A percentile compares a stretch with the other conserved stretches of the same genome.
Conservation (phyloP, 2,888 invertebrate genomes). For the Podabrus alpinus region DNA sequence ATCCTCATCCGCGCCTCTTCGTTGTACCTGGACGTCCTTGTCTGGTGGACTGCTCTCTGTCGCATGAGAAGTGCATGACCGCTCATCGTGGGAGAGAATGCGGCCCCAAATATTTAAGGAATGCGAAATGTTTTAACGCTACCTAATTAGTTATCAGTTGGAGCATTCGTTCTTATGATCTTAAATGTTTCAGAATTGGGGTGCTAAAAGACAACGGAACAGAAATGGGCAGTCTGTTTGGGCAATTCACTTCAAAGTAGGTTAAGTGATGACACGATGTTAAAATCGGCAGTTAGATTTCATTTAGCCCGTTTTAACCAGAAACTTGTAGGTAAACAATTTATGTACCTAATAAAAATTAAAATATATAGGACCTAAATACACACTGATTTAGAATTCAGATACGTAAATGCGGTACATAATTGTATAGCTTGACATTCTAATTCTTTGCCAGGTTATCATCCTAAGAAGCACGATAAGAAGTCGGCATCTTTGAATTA, state of each 20-base stretch:
- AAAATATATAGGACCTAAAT: conserved; percentile 11
- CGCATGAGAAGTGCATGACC: conserved; percentile 46
- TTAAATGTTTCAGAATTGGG: background rate
- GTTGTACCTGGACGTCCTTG: conserved; percentile 31
- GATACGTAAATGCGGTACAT: conserved; percentile 8
- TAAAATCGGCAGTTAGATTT: background rate
- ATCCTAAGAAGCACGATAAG: conserved; percentile 18
- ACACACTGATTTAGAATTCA: background rate
- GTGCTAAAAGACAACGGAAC: background rate
- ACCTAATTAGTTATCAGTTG: conserved; percentile 47
- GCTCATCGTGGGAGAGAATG: conserved; percentile 56
- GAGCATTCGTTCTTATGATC: conserved; percentile 2
- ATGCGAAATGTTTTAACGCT: conserved; percentile 55
- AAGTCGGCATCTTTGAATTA: conserved; percentile 17
- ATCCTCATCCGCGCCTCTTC: conserved; percentile 33
- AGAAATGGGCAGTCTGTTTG: background rate
- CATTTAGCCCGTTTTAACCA: background rate
- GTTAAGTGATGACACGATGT: background rate
- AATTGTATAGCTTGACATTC: conserved; percentile 16
- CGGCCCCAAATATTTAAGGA: conserved; percentile 50
- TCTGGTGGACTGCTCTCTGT: conserved; percentile 37
- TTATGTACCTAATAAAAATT: conserved; percentile 8
- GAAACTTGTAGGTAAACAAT: background rate
- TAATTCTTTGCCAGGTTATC: conserved; percentile 19
- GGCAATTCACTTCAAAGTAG: background rate